Conservation (phyloP, 2,797 vertebrate species). For the Catostomus latipinnis region DNA sequence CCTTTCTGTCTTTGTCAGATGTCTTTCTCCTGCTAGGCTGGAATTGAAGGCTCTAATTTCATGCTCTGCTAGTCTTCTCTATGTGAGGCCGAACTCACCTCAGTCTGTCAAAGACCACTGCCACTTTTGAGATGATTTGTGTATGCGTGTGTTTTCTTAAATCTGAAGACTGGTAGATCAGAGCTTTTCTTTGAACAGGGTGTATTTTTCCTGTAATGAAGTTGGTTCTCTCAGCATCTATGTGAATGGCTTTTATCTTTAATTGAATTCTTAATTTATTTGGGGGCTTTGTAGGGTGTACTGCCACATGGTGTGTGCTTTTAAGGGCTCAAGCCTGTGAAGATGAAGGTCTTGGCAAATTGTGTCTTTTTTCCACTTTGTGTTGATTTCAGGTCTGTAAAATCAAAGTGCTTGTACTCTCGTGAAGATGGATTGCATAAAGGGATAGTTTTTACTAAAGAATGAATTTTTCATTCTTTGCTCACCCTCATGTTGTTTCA, state of each 20-base stretch:
- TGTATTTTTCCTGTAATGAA: slow-evolving; percentile 6
- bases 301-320: slow-evolving; percentile 1
- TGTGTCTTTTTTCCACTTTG: slow-evolving; percentile 12
- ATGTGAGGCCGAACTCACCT: slow-evolving; percentile 53
- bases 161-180: slow-evolving; percentile 5
- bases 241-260: slow-evolving; percentile 44
- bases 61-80: slow-evolving; percentile 57
- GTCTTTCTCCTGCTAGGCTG: slow-evolving; percentile 45
- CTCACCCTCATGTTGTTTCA: too few relatives aligned
- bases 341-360: slow-evolving; percentile 6
- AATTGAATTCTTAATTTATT: slow-evolving; percentile 54
- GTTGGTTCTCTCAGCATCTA: slow-evolving; percentile 39
- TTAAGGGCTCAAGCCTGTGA: slow-evolving; percentile 17
- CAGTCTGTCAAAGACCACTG: slow-evolving; percentile 47
- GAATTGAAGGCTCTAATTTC: slow-evolving; percentile 60
- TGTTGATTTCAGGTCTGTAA: slow-evolving; percentile 15
- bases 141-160: slow-evolving; percentile 32
- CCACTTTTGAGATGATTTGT: slow-evolving; percentile 35
- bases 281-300: slow-evolving; percentile 12
- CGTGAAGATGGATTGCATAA: not conserved
- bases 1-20: slow-evolving; percentile 31
- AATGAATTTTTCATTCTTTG: not conserved
- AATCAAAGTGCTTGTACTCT: slow-evolving; percentile 20
- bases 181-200: slow-evolving; percentile 40
- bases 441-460: too few relatives aligned